phyloP scores from a whole-genome alignment of 1,140 invertebrate genomes.

The Heterodera schachtii region DNA sequence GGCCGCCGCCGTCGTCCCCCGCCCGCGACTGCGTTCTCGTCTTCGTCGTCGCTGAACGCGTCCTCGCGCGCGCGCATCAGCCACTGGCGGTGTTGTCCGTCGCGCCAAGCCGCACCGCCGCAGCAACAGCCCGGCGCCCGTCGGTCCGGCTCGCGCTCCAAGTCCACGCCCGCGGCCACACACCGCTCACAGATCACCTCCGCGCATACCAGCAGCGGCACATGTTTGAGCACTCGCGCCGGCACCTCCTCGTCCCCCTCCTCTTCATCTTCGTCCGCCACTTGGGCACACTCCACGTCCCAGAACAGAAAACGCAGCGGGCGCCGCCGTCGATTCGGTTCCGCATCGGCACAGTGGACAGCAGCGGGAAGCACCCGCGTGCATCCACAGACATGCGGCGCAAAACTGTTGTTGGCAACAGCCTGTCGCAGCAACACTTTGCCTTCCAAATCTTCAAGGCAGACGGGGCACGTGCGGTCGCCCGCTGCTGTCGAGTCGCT shows the following conservation, averaged over 20 bases:
- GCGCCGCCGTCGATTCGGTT: neutral
- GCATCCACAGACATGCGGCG: too few relatives aligned
- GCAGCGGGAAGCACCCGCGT: too few relatives aligned
- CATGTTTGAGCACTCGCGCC: neutral
- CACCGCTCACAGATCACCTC: neutral
- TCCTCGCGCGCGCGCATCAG: neutral
- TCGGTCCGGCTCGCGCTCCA: neutral
- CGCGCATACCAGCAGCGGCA: neutral
- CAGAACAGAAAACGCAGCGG: neutral
- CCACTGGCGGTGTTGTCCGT: neutral
- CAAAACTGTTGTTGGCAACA: too few relatives aligned
- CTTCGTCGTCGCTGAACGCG: neutral
- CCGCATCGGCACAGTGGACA: too few relatives aligned
- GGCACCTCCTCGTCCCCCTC: neutral
- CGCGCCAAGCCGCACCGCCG: neutral
- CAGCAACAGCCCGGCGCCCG: neutral
- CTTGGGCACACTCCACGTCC: neutral
- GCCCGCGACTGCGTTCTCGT: neutral
- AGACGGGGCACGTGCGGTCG: too few relatives aligned
- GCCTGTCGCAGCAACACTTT: too few relatives aligned
- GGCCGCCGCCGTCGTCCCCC: neutral
- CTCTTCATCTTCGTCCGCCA: neutral
- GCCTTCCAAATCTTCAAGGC: too few relatives aligned
- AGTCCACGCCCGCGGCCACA: neutral
- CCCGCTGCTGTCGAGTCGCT: too few relatives aligned